A percentile compares a stretch with the other conserved stretches of the same genome.
These are phyloP conservation scores for Gymnopithys bicolor DNA, from an alignment of 2,797 vertebrate genomes.

Conservation along the genomic window DNA sequence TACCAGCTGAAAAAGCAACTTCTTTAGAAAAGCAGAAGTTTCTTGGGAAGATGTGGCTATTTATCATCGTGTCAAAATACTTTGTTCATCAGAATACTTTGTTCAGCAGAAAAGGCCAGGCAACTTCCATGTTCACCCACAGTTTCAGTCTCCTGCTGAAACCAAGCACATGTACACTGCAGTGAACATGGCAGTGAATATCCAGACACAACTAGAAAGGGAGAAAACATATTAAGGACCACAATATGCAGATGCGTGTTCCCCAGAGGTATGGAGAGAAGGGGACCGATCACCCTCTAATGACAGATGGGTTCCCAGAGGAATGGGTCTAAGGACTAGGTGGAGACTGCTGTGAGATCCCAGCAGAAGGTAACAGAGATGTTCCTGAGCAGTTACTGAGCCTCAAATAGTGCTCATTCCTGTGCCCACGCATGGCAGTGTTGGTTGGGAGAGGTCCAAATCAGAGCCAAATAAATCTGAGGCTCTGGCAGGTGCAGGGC, in stretches of 20 bases:
- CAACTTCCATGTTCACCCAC: background rate
- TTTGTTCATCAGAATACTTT: background rate
- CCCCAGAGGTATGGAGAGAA: background rate
- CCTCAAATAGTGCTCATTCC: background rate
- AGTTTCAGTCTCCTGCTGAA: background rate
- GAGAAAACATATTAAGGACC: background rate
- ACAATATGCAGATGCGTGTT: background rate
- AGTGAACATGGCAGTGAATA: background rate
- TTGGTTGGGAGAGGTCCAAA: background rate
- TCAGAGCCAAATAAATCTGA: background rate
- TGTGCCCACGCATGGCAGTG: fast-evolving
- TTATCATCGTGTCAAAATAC: background rate
- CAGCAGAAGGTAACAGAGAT: background rate
- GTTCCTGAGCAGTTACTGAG: background rate
- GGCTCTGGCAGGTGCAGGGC: background rate
- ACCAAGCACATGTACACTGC: background rate
- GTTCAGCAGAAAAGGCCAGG: background rate
- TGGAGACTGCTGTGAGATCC: background rate
- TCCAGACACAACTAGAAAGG: background rate
- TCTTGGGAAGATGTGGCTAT: background rate
- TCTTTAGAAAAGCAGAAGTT: background rate
- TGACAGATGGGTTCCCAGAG: background rate
- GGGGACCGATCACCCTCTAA: background rate
- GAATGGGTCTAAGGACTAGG: background rate
- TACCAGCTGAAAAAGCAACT: background rate